Conservation (phyloP, 2,888 invertebrate genomes). For the Drosophila melanocephala region DNA sequence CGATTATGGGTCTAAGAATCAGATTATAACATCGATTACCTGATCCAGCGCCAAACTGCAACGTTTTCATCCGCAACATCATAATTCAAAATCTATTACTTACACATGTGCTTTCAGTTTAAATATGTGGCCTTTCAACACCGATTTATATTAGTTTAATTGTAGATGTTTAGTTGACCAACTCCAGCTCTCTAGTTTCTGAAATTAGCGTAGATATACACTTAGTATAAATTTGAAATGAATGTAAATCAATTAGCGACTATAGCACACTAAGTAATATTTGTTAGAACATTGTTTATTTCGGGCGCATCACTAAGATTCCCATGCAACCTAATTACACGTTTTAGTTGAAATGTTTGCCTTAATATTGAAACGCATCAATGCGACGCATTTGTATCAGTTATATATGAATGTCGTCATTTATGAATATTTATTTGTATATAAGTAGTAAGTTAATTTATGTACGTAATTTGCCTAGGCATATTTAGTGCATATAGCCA, state of each 20-base stretch:
- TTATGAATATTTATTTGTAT: conserved; percentile 73
- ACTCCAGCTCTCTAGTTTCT: conserved; percentile 42
- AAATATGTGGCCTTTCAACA: conserved; percentile 76
- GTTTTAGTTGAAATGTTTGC: conserved; percentile 54
- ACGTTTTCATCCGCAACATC: conserved; percentile 25
- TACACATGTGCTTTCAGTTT: conserved; percentile 63
- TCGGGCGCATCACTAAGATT: conserved; percentile 3
- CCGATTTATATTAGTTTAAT: conserved; percentile 64
- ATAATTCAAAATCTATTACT: conserved; percentile 16
- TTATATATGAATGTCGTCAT: conserved; percentile 39
- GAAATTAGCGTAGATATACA: conserved; percentile 22
- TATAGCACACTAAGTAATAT: conserved; percentile 26
- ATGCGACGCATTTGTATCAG: conserved; percentile 33
- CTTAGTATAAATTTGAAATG: conserved; percentile 41
- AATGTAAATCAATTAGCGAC: conserved; percentile 24
- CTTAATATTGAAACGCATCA: conserved; percentile 44
- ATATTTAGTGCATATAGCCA: conserved; percentile 46
- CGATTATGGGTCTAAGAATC: conserved; percentile 88
- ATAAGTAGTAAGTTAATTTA: conserved; percentile 49
- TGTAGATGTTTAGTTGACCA: conserved; percentile 40
- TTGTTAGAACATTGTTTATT: conserved; percentile 28
- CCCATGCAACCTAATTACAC: conserved; percentile 11
- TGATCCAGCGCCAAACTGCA: conserved; percentile 73
- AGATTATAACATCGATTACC: conserved; percentile 87
- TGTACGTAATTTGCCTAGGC: conserved; percentile 24